Conservation (phyloP, 2,888 invertebrate genomes). For the Hemaris fuciformis region DNA sequence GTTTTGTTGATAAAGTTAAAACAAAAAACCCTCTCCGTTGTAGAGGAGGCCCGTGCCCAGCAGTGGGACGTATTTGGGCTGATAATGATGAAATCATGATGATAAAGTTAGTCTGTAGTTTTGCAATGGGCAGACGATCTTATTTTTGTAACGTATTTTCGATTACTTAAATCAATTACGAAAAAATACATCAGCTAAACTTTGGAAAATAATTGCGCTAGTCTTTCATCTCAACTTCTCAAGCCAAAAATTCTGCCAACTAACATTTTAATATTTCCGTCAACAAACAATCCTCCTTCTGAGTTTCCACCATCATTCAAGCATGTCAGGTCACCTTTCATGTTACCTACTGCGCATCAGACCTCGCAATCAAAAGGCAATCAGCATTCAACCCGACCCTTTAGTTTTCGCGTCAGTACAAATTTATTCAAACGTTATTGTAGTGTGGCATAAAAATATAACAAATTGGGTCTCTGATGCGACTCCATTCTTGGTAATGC, state of each 20-base stretch:
- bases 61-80: too few relatives aligned
- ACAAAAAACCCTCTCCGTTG: too few relatives aligned
- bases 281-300: not conserved
- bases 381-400: not conserved
- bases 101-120: too few relatives aligned
- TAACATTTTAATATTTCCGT: not conserved
- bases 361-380: not conserved
- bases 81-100: too few relatives aligned
- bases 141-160: too few relatives aligned
- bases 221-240: too few relatives aligned
- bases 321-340: not conserved
- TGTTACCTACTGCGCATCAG: not conserved
- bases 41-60: too few relatives aligned
- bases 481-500: slow-evolving; percentile 28
- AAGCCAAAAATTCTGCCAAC: not conserved
- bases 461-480: slow-evolving; percentile 36
- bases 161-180: too few relatives aligned
- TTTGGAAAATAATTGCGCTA: too few relatives aligned
- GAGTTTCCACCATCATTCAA: not conserved
- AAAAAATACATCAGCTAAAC: too few relatives aligned
- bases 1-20: too few relatives aligned
- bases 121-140: too few relatives aligned
- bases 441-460: slow-evolving; percentile 38
- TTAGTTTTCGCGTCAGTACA: slow-evolving; percentile 25
- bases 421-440: slow-evolving; percentile 23